Evolutionary conservation across 2,113 vertebrate genomes (phyloP), one percentile per base, ranked within the genome.

Genomic region (Athene noctua): DNA sequence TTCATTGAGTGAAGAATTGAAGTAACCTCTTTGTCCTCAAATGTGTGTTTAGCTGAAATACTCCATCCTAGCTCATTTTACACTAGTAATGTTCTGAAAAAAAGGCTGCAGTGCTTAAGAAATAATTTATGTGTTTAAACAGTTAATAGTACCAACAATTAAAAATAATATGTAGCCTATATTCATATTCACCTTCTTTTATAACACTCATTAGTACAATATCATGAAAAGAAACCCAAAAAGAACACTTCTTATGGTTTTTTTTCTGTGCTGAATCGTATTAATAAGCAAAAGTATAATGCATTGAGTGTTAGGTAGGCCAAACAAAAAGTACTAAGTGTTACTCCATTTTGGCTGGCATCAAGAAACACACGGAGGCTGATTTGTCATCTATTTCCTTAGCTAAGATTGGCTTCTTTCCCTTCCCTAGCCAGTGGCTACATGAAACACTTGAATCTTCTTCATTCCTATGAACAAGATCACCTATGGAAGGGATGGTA

Each of bases 261-360:
- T 57, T 62, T 87, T 88, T 13, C 42, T 86, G 13, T 47, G 27
- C 23, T 55, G n/a, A 91, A 36, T 21, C 40, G 88, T 87, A 77
- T 59, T 87, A 68, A 58, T 72, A 85, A 94, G 46, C 40, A 63
- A n/a, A 87, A 87, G 30, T 80, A 38, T 54, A 87, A 80, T 66
- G 42, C 38, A 38, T 5, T 30, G 2, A 61, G 55, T 29, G 42
- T 65, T 47, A 47, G 89, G 61, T 80, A 90, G 90, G 89, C 66
- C 92, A 94, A 68, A 42, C 27, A 7, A 71, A 40, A 80, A 93
- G 78, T 27, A 49, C 36, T 73, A 79, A 72, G 62, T 87, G 82
- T 97, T 95, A 65, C 90, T 97, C 93, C 75, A 94, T 93, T 94
- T 96, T 94, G 65, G 57, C 81, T 96, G 62, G 23, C 82, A 91